These are phyloP conservation scores for Odontophorus gujanensis DNA, from an alignment of 2,113 vertebrate species.

Conservation along the genomic window DNA sequence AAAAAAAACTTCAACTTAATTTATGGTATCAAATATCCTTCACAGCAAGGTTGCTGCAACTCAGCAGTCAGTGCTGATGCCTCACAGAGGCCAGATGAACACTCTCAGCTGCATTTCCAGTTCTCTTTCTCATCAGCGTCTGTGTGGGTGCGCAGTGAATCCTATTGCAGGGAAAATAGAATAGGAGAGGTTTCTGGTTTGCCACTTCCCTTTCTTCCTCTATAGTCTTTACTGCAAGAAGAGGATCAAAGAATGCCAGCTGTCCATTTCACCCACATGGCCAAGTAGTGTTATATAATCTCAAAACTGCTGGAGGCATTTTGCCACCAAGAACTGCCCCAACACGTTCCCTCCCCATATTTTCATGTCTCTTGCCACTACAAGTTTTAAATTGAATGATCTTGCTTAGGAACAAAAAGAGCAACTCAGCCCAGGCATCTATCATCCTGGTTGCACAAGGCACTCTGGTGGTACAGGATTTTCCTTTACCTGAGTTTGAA, in stretches of 20 bases:
- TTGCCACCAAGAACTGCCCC: background rate
- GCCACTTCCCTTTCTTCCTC: background rate
- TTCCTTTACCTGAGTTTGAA: conserved; percentile 46
- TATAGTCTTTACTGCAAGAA: background rate
- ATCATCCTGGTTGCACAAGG: background rate
- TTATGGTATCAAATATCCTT: background rate
- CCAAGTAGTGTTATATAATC: background rate
- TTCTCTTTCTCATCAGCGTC: conserved; percentile 56
- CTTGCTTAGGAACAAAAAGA: background rate
- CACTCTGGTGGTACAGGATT: background rate
- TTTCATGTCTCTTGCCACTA: background rate
- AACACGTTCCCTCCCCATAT: background rate
- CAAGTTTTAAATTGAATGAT: background rate
- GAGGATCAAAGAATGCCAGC: background rate
- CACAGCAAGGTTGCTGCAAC: background rate
- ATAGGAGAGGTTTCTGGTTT: rapidly evolving
- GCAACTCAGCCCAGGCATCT: background rate
- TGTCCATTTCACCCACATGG: background rate
- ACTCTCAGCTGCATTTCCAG: conserved; percentile 22
- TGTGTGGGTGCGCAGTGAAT: background rate
- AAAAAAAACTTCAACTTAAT: background rate
- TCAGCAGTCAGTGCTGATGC: background rate
- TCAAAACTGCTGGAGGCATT: background rate
- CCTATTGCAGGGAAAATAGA: background rate
- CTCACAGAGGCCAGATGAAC: background rate